Percentiles rank a stretch among this genome's conserved stretches.
Conservation (phyloP, 2,113 vertebrate genomes). For the Nicator chloris region DNA sequence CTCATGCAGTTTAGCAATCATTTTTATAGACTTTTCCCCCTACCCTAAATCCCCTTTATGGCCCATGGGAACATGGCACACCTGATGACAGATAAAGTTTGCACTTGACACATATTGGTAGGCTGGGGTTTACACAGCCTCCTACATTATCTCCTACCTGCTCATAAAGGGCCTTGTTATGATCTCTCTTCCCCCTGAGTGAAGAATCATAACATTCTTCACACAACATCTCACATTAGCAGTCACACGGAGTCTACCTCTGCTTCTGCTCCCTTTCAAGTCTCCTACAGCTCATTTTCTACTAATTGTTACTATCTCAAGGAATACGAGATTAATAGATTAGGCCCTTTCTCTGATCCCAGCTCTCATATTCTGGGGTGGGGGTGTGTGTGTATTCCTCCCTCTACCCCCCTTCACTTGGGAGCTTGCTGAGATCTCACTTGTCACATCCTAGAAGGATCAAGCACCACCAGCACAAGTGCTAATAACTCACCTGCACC, state of each 20-base stretch:
- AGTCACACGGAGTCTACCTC: neutral
- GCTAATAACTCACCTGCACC: conserved; percentile 65
- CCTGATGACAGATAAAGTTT: neutral
- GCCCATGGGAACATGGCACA: neutral
- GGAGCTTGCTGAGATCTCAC: neutral
- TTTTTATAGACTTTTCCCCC: neutral
- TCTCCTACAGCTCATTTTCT: neutral
- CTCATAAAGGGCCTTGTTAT: neutral
- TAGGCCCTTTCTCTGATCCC: neutral
- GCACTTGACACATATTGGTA: neutral
- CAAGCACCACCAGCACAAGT: neutral
- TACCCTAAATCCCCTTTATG: neutral
- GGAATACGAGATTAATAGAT: neutral
- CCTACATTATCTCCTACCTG: neutral
- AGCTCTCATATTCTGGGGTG: neutral
- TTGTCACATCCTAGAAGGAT: neutral
- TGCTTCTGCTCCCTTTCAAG: neutral
- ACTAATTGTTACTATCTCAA: neutral
- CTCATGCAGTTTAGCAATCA: neutral
- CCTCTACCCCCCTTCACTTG: neutral
- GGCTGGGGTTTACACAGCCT: neutral
- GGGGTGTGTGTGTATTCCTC: neutral
- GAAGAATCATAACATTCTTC: neutral
- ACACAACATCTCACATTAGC: neutral
- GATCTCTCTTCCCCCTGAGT: neutral